Evolutionary conservation across 2,113 vertebrate genomes (phyloP).

Genomic region (Cyprinodon variegatus): DNA sequence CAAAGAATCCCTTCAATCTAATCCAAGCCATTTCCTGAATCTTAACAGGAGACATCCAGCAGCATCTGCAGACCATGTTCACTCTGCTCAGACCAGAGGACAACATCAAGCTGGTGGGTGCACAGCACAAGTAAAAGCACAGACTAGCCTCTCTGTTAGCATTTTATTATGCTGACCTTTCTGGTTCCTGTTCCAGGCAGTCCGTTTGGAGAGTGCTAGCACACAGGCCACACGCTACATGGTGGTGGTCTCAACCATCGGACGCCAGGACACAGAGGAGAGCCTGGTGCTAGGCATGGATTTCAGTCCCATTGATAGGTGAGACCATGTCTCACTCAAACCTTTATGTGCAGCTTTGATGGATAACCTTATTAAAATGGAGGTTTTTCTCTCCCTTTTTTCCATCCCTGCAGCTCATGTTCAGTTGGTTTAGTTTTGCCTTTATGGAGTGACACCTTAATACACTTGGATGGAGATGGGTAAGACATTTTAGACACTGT

Average conservation of each 20-base stretch:
- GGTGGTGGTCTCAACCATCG: constrained; percentile 97
- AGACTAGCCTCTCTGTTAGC: neutral
- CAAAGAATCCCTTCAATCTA: neutral
- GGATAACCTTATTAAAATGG: neutral
- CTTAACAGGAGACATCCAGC: constrained; percentile 92
- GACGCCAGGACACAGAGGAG: constrained; percentile 97
- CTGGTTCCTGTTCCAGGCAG: constrained; percentile 73
- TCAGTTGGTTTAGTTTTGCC: constrained; percentile 95
- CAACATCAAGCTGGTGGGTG: constrained; percentile 93
- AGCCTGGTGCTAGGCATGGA: constrained; percentile 98
- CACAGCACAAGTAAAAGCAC: neutral
- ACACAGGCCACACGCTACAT: constrained; percentile 92
- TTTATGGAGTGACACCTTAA: constrained; percentile 96
- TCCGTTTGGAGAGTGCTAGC: constrained; percentile 92
- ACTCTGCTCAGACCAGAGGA: constrained; percentile 95
- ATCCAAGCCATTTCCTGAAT: neutral
- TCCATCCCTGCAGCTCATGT: constrained; percentile 81
- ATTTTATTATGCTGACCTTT: neutral
- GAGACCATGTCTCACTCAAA: constrained; percentile 25
- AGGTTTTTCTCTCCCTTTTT: neutral
- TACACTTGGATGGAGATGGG: constrained; percentile 98
- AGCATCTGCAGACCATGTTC: constrained; percentile 98
- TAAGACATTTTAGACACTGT: constrained; percentile 71
- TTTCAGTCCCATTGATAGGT: constrained; percentile 93
- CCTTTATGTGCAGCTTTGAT: neutral